Base-by-base conservation (phyloP, 2,888 invertebrate genomes). In the Sinodicranocentrus sp. region DNA sequence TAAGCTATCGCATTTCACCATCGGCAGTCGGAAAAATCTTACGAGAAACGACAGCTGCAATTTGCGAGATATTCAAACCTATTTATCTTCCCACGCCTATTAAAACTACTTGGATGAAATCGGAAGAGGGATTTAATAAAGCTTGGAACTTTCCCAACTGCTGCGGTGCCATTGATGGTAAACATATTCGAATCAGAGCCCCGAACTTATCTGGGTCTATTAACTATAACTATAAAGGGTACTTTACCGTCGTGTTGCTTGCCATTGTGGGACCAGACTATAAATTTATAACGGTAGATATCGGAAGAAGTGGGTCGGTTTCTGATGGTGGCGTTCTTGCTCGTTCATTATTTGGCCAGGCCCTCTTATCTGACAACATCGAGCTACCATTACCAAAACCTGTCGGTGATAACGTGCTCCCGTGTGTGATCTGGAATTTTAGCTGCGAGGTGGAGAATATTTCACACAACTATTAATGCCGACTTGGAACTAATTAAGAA, bases 371-470 rank as follows among this genome's bases (percentile, higher is more conserved):
- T 8, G 13, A 39, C 39, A 39, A 39, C 5, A 5, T 39, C 5
- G 6, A 39, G 39, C 39, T 39, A 8, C 39, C 39, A 8, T 5
- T 8, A 39, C 39, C 39, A 39, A 39, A 39, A 13, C 5, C 6
- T 8, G 13, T 39, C 13, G 39, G 39, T 8, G 6, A 39, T 13
- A 13, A 39, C 5, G 5, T 39, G 5, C 39, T 39, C 39, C 84
- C 86, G 15, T 76, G 52, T 25, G 25, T 63, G 15, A 68, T 88
- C 86, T 67, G 86, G 87, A 15, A 85, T 87, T 59, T 13, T 86
- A n/a, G 79, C 78, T 1, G 19, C 76, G 0, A 43, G 84, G 10
- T 86, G 44, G 39, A 25, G 84, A 61, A 44, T 84, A 10, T 83
- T 85, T 43, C 39, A 19, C 6, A 59, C 19, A 26, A 44, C 79